Percentiles rank a stretch among this genome's conserved stretches.
Conservation (phyloP, 2,888 invertebrate genomes). For the Encarsia formosa region DNA sequence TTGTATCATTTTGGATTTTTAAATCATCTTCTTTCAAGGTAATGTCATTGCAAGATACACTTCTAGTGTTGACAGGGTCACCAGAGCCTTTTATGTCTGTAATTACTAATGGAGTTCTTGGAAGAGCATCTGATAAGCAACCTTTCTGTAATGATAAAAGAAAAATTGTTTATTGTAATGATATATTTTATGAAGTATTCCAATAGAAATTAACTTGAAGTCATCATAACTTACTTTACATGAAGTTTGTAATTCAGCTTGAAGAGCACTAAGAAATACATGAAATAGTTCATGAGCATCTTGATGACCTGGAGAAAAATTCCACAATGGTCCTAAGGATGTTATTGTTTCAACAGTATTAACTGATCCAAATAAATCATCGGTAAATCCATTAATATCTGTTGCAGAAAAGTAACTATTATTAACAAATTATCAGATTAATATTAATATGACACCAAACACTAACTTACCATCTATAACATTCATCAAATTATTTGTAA, state of each 20-base stretch:
- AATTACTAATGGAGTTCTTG: conserved; percentile 32
- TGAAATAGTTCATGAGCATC: conserved; percentile 93
- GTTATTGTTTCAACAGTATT: conserved; percentile 49
- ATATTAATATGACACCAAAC: background rate
- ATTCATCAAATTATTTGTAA: conserved; percentile 69
- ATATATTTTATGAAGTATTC: background rate
- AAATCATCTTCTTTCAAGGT: conserved; percentile 30
- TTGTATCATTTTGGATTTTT: conserved; percentile 31
- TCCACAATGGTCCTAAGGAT: conserved; percentile 75
- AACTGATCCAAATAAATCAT: conserved; percentile 43
- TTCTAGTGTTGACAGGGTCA: conserved; percentile 40
- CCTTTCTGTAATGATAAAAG: conserved; percentile 56
- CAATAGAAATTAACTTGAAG: background rate
- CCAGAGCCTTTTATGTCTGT: conserved; percentile 37
- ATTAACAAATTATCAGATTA: conserved; percentile 1
- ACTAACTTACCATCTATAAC: conserved; percentile 69
- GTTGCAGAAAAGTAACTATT: conserved; percentile 2
- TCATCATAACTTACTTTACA: conserved; percentile 53
- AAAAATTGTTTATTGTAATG: background rate
- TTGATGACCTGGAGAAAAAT: conserved; percentile 84
- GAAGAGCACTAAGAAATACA: conserved; percentile 82
- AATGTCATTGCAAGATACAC: conserved; percentile 47
- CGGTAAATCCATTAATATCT: conserved; percentile 46
- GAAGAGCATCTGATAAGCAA: conserved; percentile 70
- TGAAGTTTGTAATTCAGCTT: conserved; percentile 72